A percentile compares a stretch with the other conserved stretches of the same genome.
phyloP scores from a whole-genome alignment of 2,888 invertebrate genomes.

The Zele albiditarsus region DNA sequence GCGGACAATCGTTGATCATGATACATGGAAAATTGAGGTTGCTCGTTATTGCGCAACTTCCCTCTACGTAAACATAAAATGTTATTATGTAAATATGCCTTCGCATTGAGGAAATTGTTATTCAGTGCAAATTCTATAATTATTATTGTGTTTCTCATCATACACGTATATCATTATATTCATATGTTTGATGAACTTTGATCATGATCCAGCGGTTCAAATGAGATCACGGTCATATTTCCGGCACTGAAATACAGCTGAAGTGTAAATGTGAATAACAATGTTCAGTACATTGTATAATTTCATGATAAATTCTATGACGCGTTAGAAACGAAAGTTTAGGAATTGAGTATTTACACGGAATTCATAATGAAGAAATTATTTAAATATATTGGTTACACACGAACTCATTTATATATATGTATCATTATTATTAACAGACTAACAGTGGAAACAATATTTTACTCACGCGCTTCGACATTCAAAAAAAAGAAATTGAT shows the following conservation, averaged over 20 bases:
- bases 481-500: not conserved
- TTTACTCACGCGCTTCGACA: conserved; percentile 19
- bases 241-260: not conserved
- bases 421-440: too few species aligned
- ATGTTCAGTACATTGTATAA: not conserved
- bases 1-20: conserved; percentile 67
- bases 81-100: not conserved
- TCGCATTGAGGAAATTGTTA: not conserved
- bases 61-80: conserved; percentile 51
- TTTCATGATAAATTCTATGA: not conserved
- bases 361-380: too few species aligned
- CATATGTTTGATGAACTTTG: not conserved
- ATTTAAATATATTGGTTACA: too few species aligned
- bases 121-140: not conserved
- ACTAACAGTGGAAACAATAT: too few species aligned
- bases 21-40: conserved; percentile 67
- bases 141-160: not conserved
- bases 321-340: too few species aligned
- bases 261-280: not conserved
- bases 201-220: not conserved
- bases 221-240: not conserved
- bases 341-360: too few species aligned
- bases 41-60: conserved; percentile 63
- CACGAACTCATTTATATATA: too few species aligned
- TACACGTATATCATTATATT: not conserved